Conservation (phyloP, 1,140 invertebrate genomes). For the Trinorchestia longiramus region DNA sequence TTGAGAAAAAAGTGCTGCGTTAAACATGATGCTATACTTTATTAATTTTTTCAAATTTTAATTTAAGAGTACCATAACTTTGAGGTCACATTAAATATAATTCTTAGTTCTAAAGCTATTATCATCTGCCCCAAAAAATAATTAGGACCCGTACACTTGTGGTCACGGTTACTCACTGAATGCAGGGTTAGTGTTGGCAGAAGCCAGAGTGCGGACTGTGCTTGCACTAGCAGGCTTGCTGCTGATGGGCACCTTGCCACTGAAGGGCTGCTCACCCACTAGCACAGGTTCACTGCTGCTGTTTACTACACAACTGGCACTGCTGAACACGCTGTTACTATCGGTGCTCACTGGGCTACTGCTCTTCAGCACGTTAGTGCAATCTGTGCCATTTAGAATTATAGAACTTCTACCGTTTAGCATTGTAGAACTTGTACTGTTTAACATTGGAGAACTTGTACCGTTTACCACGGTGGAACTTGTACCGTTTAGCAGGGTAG, state of each 20-base stretch:
- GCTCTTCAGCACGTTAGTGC: neutral
- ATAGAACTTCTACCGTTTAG: neutral
- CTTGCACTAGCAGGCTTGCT: neutral
- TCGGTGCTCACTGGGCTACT: neutral
- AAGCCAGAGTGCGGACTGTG: neutral
- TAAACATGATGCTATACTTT: too few species aligned
- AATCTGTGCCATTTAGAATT: neutral
- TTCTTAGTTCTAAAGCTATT: too few species aligned
- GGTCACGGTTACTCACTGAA: neutral
- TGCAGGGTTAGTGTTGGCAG: neutral
- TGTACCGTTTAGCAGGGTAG: neutral
- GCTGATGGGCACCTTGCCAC: constrained; percentile 13
- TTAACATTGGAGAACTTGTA: neutral
- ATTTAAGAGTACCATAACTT: too few species aligned
- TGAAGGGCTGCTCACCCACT: neutral
- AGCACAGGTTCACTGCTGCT: neutral
- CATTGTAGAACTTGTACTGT: neutral
- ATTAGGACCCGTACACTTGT: too few species aligned
- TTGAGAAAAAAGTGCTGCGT: too few species aligned
- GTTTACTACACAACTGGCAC: neutral
- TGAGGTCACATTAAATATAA: too few species aligned
- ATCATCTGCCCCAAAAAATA: too few species aligned
- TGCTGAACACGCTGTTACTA: neutral
- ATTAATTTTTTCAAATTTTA: too few species aligned
- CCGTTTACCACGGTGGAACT: neutral